Base-by-base conservation (phyloP, 2,113 vertebrate species). In the Nansenia antarctica region DNA sequence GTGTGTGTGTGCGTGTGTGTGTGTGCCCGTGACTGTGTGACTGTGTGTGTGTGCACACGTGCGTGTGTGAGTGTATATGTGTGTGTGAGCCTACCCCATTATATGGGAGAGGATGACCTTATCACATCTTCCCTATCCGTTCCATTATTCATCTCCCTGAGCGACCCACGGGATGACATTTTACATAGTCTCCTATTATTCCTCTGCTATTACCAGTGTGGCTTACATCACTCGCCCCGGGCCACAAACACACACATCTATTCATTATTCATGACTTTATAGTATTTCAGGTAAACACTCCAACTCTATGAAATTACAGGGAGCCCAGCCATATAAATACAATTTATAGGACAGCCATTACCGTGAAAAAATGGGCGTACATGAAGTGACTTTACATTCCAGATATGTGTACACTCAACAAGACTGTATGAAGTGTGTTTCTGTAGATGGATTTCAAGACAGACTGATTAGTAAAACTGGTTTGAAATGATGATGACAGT, bases 121-220 rank as follows among this genome's bases (percentile, higher is more conserved):
- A 42, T 58, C 54, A 7, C 12, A 49, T 37, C n/a, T 29, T 35
- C 57, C 3, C 35, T 24, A 49, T 9, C 37, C 31, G n/a, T 15
- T 35, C 53, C 26, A 59, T 71, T 39, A 24, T 18, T 57, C 42
- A 49, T 49, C 27, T 60, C n/a, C 2, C 53, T n/a, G 9, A 31
- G 45, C 12, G 11, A 20, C 49, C 42, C 22, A 27, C 1, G 79
- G 77, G 73, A 82, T 81, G 76, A 49, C 79, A 71, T 86, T 89
- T 86, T 81, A 85, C 83, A 84, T 82, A 82, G 78, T 75, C 82
- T 83, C 77, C 82, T 80, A 73, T 76, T 81, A 85, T 49, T 68
- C n/a, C 66, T 79, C 83, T 87, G 82, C 84, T 82, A 81, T 76
- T 81, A 62, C 68, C 68, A 32, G 80, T 70, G 80, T 72, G 76